Percentiles rank a stretch among this genome's conserved stretches.
phyloP scores from a whole-genome alignment of 2,113 vertebrate species.

The Phodopus roborovskii region DNA sequence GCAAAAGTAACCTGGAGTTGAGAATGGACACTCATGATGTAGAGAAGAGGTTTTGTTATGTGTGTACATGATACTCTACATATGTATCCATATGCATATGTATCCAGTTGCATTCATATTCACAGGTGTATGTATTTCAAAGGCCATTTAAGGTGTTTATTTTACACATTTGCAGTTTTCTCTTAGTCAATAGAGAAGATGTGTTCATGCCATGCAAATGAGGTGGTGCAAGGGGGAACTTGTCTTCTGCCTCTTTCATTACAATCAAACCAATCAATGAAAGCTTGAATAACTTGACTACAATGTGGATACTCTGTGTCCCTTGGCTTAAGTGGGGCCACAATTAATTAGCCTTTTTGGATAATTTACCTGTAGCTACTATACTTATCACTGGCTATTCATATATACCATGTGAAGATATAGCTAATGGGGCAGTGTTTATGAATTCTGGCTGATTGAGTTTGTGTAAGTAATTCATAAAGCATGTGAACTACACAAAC shows the following conservation, averaged over 20 bases:
- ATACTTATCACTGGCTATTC: background rate
- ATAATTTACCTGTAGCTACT: background rate
- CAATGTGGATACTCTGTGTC: background rate
- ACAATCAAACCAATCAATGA: background rate
- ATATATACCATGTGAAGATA: background rate
- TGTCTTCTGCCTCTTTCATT: background rate
- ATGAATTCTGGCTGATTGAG: background rate
- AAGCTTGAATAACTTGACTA: background rate
- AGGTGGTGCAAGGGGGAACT: background rate
- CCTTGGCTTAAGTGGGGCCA: background rate
- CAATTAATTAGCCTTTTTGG: background rate
- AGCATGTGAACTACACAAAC: background rate
- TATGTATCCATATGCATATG: background rate
- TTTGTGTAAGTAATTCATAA: background rate
- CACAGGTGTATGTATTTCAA: background rate
- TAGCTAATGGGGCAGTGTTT: background rate
- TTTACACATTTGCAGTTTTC: constrained; percentile 32
- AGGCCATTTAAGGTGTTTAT: background rate
- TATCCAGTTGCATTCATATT: background rate
- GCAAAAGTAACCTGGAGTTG: background rate
- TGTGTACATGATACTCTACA: background rate
- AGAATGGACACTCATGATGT: background rate
- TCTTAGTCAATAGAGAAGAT: background rate
- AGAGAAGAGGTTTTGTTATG: background rate
- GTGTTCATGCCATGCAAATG: background rate